phyloP scores from a whole-genome alignment of 2,113 vertebrate species.

The Podarcis raffonei region DNA sequence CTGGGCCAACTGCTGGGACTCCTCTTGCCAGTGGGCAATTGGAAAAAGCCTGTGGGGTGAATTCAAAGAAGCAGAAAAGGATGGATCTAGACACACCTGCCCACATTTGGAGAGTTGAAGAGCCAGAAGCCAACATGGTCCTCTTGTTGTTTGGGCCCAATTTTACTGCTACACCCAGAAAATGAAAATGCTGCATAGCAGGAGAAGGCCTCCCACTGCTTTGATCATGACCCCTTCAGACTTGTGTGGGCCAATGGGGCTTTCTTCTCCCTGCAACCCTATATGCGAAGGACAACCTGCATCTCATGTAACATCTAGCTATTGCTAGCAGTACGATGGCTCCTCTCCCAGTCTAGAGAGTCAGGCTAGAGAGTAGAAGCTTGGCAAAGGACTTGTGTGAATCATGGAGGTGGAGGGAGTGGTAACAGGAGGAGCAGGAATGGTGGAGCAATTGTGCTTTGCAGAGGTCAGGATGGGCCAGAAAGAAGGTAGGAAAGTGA shows the following conservation, averaged over 20 bases:
- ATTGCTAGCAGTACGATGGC: background rate
- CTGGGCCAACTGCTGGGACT: background rate
- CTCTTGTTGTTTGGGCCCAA: background rate
- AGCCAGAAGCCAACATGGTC: background rate
- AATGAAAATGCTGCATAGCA: background rate
- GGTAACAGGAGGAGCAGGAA: background rate
- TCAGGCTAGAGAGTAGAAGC: background rate
- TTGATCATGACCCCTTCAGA: background rate
- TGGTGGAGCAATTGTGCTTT: background rate
- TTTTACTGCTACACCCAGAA: background rate
- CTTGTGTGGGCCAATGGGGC: background rate
- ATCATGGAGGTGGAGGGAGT: background rate
- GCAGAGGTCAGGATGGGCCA: background rate
- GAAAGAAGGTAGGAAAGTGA: background rate
- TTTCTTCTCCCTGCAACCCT: background rate
- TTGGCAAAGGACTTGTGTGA: background rate
- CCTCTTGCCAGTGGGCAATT: no score
- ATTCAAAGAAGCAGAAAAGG: background rate
- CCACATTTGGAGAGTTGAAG: background rate
- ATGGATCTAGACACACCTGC: background rate
- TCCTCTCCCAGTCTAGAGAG: background rate
- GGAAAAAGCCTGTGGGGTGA: no score
- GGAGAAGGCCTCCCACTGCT: background rate
- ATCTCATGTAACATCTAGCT: background rate
- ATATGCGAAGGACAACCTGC: background rate